Percentiles rank a stretch among this genome's conserved stretches.
phyloP scores from a whole-genome alignment of 2,888 invertebrate genomes.

The Cybosia mesomella region DNA sequence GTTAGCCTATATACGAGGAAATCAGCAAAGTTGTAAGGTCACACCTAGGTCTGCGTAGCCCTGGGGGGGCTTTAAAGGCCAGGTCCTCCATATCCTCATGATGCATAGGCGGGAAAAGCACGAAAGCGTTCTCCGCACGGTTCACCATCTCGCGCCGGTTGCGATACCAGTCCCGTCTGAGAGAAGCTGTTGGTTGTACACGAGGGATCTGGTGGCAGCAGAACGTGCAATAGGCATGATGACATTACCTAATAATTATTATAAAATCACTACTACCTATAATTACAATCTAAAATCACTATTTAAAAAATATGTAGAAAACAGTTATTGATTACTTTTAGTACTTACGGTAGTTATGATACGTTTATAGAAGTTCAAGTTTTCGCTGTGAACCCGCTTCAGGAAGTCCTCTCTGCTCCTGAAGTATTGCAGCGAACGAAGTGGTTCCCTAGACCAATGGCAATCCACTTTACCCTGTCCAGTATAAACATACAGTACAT shows the following conservation, averaged over 20 bases:
- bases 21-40: too few species aligned
- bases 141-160: conserved; percentile 60
- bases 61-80: conserved; percentile 59
- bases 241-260: too few species aligned
- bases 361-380: conserved; percentile 57
- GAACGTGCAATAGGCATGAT: too few species aligned
- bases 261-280: too few species aligned
- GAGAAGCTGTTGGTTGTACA: conserved; percentile 51
- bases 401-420: conserved; percentile 52
- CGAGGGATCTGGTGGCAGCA: conserved; percentile 46
- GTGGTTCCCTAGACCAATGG: conserved; percentile 58
- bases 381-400: conserved; percentile 52
- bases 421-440: conserved; percentile 46
- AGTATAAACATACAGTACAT: background rate
- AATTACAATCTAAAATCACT: too few species aligned
- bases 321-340: too few species aligned
- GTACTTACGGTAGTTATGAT: conserved; percentile 60
- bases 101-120: conserved; percentile 63
- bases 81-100: conserved; percentile 62
- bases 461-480: conserved; percentile 73
- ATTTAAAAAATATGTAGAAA: too few species aligned
- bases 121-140: conserved; percentile 48
- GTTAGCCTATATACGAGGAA: too few species aligned
- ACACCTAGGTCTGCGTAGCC: conserved; percentile 69
- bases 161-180: conserved; percentile 60